Conservation (phyloP, 37 sponge, comb jelly and placozoan genomes). For the Beroe forskalii region DNA sequence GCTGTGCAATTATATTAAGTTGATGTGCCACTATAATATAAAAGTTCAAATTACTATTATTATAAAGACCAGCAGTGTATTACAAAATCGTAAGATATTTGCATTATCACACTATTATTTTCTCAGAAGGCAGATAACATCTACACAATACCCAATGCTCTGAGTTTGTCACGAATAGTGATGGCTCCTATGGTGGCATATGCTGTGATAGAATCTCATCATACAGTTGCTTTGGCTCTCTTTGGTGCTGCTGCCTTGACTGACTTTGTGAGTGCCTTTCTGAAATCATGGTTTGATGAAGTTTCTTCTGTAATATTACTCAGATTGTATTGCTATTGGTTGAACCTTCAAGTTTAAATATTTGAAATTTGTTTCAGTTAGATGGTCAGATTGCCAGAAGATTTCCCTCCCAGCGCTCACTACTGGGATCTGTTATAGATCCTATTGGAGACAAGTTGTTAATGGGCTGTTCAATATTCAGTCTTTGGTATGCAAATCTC, state of each 20-base stretch:
- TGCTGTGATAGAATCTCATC: background rate
- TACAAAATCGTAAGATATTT: no score
- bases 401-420: conserved; percentile 49
- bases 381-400: conserved; percentile 66
- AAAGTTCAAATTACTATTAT: no score
- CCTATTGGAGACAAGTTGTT: conserved; percentile 65
- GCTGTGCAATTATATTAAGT: no score
- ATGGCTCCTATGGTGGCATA: conserved; percentile 62
- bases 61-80: no score
- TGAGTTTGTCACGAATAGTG: conserved; percentile 32
- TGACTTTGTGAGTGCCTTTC: conserved; percentile 50
- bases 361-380: conserved; percentile 16
- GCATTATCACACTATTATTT: no score
- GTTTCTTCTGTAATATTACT: background rate
- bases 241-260: conserved; percentile 55
- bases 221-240: conserved; percentile 19
- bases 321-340: background rate
- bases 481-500: conserved; percentile 46
- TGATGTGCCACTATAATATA: no score
- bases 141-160: conserved; percentile 64
- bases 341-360: background rate
- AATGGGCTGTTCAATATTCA: background rate
- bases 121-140: conserved; percentile 55
- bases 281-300: background rate
- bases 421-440: conserved; percentile 58